A percentile compares a stretch with the other conserved stretches of the same genome.
Conservation (phyloP, 2,888 invertebrate species). For the Eupeodes luniger region DNA sequence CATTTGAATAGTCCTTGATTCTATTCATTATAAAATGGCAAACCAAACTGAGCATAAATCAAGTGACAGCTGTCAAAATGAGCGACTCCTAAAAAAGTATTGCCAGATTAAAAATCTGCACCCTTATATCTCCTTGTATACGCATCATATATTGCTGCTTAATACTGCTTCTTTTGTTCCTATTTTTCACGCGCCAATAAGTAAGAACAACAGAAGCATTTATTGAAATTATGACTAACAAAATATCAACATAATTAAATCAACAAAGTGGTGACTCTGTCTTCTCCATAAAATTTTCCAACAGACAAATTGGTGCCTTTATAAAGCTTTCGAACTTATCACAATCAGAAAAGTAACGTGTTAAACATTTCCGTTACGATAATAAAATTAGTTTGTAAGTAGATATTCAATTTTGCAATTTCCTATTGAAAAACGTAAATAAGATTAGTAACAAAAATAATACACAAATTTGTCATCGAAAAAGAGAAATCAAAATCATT, state of each 20-base stretch:
- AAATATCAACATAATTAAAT: not conserved
- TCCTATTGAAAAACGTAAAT: not conserved
- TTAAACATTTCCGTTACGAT: constrained; percentile 50
- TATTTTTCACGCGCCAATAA: too few relatives aligned
- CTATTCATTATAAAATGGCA: too few relatives aligned
- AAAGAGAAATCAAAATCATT: not conserved
- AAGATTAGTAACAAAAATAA: not conserved
- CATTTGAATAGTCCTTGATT: too few relatives aligned
- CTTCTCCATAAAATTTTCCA: not conserved
- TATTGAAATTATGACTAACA: not conserved
- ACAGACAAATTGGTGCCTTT: constrained; percentile 30
- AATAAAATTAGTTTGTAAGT: not conserved
- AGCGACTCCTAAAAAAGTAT: too few relatives aligned
- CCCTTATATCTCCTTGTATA: too few relatives aligned
- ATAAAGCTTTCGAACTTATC: not conserved
- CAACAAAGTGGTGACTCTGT: not conserved
- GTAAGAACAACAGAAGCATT: not conserved
- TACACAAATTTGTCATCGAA: constrained; percentile 18
- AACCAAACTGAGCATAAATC: too few relatives aligned
- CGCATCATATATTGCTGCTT: too few relatives aligned
- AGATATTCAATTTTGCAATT: not conserved
- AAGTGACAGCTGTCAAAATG: too few relatives aligned
- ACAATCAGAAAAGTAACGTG: constrained; percentile 31
- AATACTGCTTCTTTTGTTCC: too few relatives aligned
- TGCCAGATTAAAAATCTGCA: too few relatives aligned